Base-by-base conservation (phyloP, 2,888 invertebrate species). In the Apocheima hispidaria region DNA sequence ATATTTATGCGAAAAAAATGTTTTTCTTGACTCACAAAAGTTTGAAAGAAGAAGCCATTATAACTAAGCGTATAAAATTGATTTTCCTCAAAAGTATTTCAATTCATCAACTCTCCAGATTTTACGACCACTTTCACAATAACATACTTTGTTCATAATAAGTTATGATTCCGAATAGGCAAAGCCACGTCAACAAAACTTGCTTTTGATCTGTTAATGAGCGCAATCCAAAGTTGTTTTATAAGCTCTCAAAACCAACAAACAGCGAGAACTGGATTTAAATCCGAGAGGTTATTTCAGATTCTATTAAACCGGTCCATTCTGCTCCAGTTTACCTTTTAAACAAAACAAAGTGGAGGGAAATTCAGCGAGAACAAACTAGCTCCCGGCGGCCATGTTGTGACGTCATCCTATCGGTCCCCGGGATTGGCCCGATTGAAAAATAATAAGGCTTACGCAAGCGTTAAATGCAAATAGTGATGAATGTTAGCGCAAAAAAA, bases 321-420 rank as follows among this genome's bases (percentile, higher is more conserved):
- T 62, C 61, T 62, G 60, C 49, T 58, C 60, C 55, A 60, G 63
- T 67, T 67, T 64, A 59, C 65, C 67, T 63, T 63, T 65, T 53
- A 61, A 65, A 68, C 63, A 66, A 64, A 59, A 62, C 58, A 58
- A 57, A 62, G 61, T 53, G 56, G 51, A 41, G 55, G 58, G 44
- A 59, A 62, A 65, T 70, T 70, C 66, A 56, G 60, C 62, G 67
- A 53, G 51, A 59, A 63, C 65, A 65, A 59, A 60, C 36, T 60
- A 35, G 28, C 56, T 26, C 46, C 26, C 64, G 65, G 60, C 70
- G 58, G 69, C 71, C 73, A 73, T 72, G 65, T 75, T 77, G 75
- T 77, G 75, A 76, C 74, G 73, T 77, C 77, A 76, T 55, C 57
- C 33, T 51, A 40, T 26, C 61, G 56, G 36, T 36, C 28, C 55